Conservation (phyloP, 2,797 vertebrate species). For the Diglossa cyanea region DNA sequence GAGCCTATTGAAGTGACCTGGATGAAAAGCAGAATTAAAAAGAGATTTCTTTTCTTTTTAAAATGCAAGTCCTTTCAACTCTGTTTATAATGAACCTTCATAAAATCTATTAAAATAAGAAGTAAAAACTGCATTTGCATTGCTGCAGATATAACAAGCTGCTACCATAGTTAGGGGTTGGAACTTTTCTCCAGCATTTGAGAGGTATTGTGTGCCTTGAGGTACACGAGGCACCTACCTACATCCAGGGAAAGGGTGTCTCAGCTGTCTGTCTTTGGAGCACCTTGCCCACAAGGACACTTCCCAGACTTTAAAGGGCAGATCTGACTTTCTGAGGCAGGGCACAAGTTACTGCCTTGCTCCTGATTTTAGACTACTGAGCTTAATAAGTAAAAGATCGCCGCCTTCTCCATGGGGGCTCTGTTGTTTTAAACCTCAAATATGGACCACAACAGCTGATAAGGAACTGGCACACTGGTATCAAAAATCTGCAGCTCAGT, state of each 20-base stretch:
- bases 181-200: neutral
- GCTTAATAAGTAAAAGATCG: neutral
- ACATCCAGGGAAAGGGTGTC: neutral
- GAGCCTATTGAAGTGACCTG: neutral
- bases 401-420: neutral
- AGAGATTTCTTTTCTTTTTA: neutral
- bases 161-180: neutral
- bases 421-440: neutral
- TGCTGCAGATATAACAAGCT: neutral
- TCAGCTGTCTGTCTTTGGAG: neutral
- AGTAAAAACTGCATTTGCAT: neutral
- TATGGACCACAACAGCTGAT: accelerated
- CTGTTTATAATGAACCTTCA: neutral
- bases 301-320: neutral
- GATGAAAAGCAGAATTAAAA: neutral
- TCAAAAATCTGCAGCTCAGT: neutral
- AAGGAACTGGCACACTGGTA: neutral
- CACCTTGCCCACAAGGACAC: neutral
- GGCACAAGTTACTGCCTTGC: neutral
- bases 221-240: neutral
- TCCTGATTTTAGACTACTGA: neutral
- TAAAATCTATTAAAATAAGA: neutral
- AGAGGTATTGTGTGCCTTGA: neutral
- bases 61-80: neutral
- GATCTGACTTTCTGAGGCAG: neutral